These are phyloP conservation scores for Eucidaris tribuloides DNA, from an alignment of 35 echinoderm and acorn worm genomes.

Conservation along the genomic window DNA sequence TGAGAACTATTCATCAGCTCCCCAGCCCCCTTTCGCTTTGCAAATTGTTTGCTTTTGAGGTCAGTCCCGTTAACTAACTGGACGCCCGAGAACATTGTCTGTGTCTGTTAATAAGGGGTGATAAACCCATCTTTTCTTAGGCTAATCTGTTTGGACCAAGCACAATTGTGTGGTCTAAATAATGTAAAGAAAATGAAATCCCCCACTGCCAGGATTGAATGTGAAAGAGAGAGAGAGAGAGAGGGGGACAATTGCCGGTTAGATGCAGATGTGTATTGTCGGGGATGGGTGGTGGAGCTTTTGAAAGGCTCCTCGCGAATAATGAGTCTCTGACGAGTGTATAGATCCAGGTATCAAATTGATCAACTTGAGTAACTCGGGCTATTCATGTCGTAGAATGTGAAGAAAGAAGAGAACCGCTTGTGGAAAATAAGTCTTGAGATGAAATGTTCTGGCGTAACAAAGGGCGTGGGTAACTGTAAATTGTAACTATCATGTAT, in stretches of 20 bases:
- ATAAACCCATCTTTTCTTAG: too few relatives aligned
- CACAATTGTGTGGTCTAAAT: too few relatives aligned
- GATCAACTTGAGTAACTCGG: slow-evolving; percentile 10
- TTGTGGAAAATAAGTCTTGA: slow-evolving; percentile 16
- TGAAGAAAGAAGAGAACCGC: slow-evolving; percentile 13
- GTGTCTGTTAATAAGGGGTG: too few relatives aligned
- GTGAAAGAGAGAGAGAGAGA: neutral
- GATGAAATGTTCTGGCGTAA: too few relatives aligned
- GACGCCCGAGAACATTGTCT: slow-evolving; percentile 27
- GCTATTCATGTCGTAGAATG: neutral
- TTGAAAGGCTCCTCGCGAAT: neutral
- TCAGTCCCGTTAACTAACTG: neutral
- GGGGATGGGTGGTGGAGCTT: neutral
- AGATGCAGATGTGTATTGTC: slow-evolving; percentile 23
- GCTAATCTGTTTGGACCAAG: slow-evolving; percentile 20
- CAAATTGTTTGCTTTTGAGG: slow-evolving; percentile 36
- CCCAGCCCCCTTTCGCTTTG: neutral
- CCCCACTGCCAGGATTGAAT: too few relatives aligned
- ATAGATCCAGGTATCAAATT: slow-evolving; percentile 36
- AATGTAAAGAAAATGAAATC: too few relatives aligned
- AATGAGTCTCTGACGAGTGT: slow-evolving; percentile 5
- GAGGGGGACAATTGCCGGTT: neutral
- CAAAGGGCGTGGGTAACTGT: too few relatives aligned
- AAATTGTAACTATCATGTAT: too few relatives aligned
- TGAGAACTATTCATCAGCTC: slow-evolving; percentile 10